Evolutionary conservation across 2,797 vertebrate species (phyloP).

Genomic region (Amblyraja radiata): DNA sequence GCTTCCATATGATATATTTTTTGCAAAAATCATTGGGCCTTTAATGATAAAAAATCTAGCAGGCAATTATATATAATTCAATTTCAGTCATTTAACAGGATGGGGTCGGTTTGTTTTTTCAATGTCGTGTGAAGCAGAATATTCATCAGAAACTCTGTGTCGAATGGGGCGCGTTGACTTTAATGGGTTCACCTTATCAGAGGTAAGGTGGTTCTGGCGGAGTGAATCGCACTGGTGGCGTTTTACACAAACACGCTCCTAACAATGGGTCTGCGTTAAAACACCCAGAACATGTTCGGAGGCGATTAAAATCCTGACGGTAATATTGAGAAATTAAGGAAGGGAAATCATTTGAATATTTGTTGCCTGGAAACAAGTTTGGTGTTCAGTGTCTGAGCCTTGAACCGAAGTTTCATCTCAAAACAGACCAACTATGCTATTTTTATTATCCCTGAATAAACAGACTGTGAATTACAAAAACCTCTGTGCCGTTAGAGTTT

Average conservation of each 20-base stretch:
- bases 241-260: not conserved
- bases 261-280: not conserved
- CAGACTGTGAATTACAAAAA: not conserved
- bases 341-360: not conserved
- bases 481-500: not conserved
- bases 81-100: not conserved
- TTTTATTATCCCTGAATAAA: too few relatives aligned
- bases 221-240: not conserved
- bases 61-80: not conserved
- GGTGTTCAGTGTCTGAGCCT: not conserved
- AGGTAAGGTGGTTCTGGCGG: not conserved
- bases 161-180: not conserved
- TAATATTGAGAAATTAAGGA: not conserved
- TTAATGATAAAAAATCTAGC: not conserved
- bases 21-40: not conserved
- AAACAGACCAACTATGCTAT: not conserved
- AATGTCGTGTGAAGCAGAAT: not conserved
- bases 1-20: not conserved
- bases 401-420: not conserved
- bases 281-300: not conserved
- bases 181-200: not conserved
- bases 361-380: constrained; percentile 28
- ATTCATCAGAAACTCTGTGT: not conserved
- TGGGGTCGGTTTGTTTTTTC: not conserved
- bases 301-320: not conserved